Percentiles rank a stretch among this genome's conserved stretches.
phyloP scores from a whole-genome alignment of 1,140 invertebrate genomes.

The Macrocentrus cingulum region DNA sequence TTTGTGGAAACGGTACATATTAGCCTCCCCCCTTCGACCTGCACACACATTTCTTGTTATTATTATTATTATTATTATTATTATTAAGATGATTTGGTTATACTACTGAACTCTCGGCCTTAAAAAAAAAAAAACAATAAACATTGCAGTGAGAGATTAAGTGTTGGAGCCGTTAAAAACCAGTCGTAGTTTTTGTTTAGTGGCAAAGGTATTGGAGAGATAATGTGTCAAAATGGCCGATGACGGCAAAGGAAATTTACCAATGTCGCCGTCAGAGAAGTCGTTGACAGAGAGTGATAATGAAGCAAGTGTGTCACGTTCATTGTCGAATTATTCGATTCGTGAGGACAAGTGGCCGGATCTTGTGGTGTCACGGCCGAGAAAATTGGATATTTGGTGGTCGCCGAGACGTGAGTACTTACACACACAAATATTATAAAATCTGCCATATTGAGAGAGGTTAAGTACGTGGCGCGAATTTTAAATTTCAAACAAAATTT shows the following conservation, averaged over 20 bases:
- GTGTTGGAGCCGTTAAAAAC: background rate
- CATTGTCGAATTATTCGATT: constrained; percentile 59
- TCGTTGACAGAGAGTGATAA: constrained; percentile 55
- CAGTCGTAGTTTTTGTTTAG: background rate
- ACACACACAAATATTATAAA: too few species aligned
- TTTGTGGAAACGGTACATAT: too few species aligned
- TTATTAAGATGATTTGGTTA: too few species aligned
- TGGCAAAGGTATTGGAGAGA: constrained; percentile 15
- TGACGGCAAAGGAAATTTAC: constrained; percentile 58
- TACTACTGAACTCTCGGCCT: too few species aligned
- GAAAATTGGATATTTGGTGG: constrained; percentile 56
- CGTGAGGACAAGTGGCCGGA: constrained; percentile 62
- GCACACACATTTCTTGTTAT: too few species aligned
- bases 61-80: too few species aligned
- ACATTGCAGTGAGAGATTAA: background rate
- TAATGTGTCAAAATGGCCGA: constrained; percentile 57
- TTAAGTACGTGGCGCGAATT: constrained; percentile 8
- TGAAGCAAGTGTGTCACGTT: constrained; percentile 55
- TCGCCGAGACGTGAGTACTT: constrained; percentile 53
- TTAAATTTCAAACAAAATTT: background rate
- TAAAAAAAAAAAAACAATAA: too few species aligned
- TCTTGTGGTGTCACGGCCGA: constrained; percentile 57
- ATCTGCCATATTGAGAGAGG: too few species aligned
- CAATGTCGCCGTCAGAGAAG: constrained; percentile 59
- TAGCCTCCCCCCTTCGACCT: too few species aligned